A percentile compares a stretch with the other conserved stretches of the same genome.
Conservation (phyloP, 2,888 invertebrate species). For the Hirtodrosophila histrioides region DNA sequence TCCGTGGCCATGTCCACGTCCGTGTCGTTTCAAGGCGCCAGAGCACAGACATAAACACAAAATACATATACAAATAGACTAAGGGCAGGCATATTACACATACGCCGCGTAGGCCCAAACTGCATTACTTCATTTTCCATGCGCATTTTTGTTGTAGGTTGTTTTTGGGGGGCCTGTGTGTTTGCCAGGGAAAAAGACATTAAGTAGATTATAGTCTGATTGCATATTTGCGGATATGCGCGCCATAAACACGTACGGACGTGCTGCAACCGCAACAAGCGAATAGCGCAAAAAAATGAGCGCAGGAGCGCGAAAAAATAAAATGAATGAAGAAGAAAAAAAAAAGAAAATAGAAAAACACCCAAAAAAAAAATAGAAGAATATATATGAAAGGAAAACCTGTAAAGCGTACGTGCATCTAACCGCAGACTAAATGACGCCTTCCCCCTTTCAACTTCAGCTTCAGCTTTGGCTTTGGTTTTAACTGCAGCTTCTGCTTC, state of each 20-base stretch:
- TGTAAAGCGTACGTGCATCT: conserved; percentile 79
- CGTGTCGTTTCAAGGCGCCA: conserved; percentile 42
- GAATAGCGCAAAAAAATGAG: conserved; percentile 34
- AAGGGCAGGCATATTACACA: conserved; percentile 17
- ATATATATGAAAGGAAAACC: conserved; percentile 60
- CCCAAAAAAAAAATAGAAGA: conserved; percentile 8
- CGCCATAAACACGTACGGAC: conserved; percentile 80
- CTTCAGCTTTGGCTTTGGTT: conserved; percentile 24
- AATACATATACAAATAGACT: conserved; percentile 1
- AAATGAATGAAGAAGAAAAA: no score
- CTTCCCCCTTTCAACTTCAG: conserved; percentile 13
- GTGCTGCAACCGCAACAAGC: conserved; percentile 79
- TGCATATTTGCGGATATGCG: conserved; percentile 81
- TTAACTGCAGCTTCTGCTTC: conserved; percentile 33
- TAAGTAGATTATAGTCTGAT: conserved; percentile 80
- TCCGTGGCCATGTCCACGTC: conserved; percentile 16
- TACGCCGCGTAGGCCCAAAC: conserved; percentile 49
- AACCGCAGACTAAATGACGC: conserved; percentile 79
- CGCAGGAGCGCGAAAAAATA: conserved; percentile 47
- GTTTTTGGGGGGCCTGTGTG: conserved; percentile 22
- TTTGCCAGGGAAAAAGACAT: conserved; percentile 72
- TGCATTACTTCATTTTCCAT: conserved; percentile 75
- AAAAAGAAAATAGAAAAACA: conserved; percentile 8
- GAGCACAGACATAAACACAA: conserved; percentile 13
- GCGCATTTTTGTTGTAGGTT: conserved; percentile 28